Evolutionary conservation across 1,140 invertebrate genomes (phyloP).

Genomic region (Polypedilum pembai): DNA sequence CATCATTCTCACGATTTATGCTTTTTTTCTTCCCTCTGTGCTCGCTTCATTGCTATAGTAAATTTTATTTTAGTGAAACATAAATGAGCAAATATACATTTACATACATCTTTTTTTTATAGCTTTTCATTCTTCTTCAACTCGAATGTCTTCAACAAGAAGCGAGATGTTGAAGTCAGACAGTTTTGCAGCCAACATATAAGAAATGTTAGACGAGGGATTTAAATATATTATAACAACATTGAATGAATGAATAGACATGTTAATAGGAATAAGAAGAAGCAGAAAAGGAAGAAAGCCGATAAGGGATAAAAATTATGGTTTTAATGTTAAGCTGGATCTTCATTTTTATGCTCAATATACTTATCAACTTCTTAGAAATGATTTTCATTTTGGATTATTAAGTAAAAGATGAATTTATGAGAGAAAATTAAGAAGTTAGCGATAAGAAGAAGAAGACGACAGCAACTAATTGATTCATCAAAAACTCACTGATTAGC

Average conservation of each 20-base stretch:
- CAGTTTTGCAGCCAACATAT: constrained; percentile 3
- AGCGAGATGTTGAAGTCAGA: not conserved
- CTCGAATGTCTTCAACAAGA: not conserved
- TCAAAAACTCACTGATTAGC: too few relatives aligned
- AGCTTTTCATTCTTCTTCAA: not conserved
- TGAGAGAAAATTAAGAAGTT: too few relatives aligned
- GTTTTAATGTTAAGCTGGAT: constrained; percentile 10
- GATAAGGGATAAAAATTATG: constrained; percentile 13
- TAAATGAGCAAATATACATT: constrained; percentile 13
- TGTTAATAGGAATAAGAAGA: not conserved
- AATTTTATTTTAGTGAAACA: not conserved
- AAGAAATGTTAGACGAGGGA: constrained; percentile 20
- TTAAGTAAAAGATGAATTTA: too few relatives aligned
- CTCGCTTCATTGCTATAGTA: not conserved
- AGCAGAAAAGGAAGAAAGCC: not conserved
- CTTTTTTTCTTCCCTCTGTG: not conserved
- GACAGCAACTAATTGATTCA: too few relatives aligned
- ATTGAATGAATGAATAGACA: constrained; percentile 7
- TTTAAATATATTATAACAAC: constrained; percentile 25
- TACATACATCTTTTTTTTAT: constrained; percentile 11
- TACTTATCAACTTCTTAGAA: too few relatives aligned
- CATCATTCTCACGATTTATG: constrained; percentile 27
- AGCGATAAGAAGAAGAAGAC: too few relatives aligned
- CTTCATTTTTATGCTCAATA: not conserved
- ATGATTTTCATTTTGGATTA: too few relatives aligned